phyloP scores from a whole-genome alignment of 2,113 vertebrate species.

The Atrichornis clamosus region DNA sequence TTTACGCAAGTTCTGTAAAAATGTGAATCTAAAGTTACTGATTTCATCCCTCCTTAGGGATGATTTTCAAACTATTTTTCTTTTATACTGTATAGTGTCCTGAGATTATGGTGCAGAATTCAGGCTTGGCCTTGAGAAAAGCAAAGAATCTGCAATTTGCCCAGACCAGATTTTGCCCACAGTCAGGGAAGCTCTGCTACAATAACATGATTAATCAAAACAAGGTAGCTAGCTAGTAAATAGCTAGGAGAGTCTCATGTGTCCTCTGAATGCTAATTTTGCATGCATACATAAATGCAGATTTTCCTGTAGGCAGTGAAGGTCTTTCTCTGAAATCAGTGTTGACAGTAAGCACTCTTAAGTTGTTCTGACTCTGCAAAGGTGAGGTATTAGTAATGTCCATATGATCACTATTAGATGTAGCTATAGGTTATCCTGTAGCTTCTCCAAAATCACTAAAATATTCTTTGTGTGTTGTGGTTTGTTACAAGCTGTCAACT shows the following conservation, averaged over 20 bases:
- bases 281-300: not conserved
- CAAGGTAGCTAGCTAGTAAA: not conserved
- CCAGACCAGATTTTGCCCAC: not conserved
- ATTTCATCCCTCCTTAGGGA: not conserved
- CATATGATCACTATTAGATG: not conserved
- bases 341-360: not conserved
- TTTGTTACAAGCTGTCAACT: not conserved
- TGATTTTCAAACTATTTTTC: not conserved
- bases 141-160: not conserved
- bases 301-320: not conserved
- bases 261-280: not conserved
- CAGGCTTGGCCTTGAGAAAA: not conserved
- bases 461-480: not conserved
- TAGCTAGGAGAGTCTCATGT: not conserved
- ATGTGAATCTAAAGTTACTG: not conserved
- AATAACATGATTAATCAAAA: not conserved
- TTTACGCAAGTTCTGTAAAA: not conserved
- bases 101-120: not conserved
- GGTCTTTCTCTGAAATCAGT: not conserved
- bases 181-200: not conserved
- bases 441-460: constrained; percentile 36
- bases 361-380: not conserved
- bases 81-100: not conserved
- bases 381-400: not conserved
- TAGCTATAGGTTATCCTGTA: constrained; percentile 14